Percentiles rank a stretch among this genome's conserved stretches.
Evolutionary conservation across 2,888 invertebrate species (phyloP).

Genomic region (Conomelus anceps): DNA sequence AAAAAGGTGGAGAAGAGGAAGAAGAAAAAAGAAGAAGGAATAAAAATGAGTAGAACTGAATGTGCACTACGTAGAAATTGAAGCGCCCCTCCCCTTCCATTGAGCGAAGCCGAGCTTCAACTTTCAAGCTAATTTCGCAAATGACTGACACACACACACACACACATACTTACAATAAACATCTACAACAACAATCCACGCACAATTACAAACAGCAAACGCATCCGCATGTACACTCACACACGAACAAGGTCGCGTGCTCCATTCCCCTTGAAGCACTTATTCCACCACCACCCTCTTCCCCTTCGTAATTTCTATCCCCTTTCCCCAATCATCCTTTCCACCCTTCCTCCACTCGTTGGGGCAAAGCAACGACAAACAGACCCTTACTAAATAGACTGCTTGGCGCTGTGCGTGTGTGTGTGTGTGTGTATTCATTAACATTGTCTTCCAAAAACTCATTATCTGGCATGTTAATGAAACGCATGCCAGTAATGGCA

Average conservation of each 20-base stretch:
- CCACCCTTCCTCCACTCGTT: conserved; percentile 30
- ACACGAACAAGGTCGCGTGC: conserved; percentile 29
- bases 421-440: conserved; percentile 29
- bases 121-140: conserved; percentile 19
- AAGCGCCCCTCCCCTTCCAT: not conserved
- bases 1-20: not conserved
- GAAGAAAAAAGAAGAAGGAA: not conserved
- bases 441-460: conserved; percentile 32
- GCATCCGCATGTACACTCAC: no score
- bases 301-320: conserved; percentile 20
- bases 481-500: conserved; percentile 31
- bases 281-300: not conserved
- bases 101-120: not conserved
- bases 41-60: not conserved
- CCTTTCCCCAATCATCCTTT: conserved; percentile 22
- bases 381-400: conserved; percentile 4
- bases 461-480: conserved; percentile 33
- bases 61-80: not conserved
- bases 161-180: conserved; percentile 31
- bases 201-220: no score
- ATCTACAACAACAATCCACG: conserved; percentile 15
- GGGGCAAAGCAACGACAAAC: no score
- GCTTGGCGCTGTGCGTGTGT: conserved; percentile 21
- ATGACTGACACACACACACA: conserved; percentile 7
- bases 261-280: conserved; percentile 19